Base-by-base conservation (phyloP, 2,888 invertebrate genomes). In the Drosophila melanosoma region DNA sequence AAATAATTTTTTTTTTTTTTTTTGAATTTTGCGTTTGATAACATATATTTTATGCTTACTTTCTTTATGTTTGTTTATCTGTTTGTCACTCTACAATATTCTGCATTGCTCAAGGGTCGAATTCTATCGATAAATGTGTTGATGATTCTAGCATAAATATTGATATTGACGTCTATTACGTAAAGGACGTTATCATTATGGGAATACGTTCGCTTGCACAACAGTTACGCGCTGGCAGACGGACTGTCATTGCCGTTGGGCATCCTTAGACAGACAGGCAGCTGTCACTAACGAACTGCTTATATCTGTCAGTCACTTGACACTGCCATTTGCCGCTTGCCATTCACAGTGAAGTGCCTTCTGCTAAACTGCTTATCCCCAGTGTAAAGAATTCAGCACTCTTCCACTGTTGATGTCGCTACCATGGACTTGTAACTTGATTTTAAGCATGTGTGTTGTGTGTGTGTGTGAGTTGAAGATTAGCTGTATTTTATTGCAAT, bases 231-330 rank as follows among this genome's bases (percentile, higher is more conserved):
- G 69, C 80, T 76, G 70, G 64, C 52, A 23, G 40, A 17, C 61
- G 33, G 45, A 3, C 61, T 78, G 74, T 78, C 79, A 59, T 32
- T 66, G 66, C 33, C 38, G 36, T 23, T 35, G 36, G 57, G 20
- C 38, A 23, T 40, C 35, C 42, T 58, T 40, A 8, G 17, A 10
- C 45, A 20, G 45, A 15, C 45, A 45, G 38, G 20, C 69, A 65
- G 80, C 65, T 76, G 76, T 65, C 80, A 62, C 38, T 53, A 70
- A 63, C 63, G 81, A 76, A 77, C 76, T 63, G 81, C 71, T 76
- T 81, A 71, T 67, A 62, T 65, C 76, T 80, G 69, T 74, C 69
- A 60, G 59, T 74, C 79, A 74, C 68, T 79, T 63, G 70, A 76
- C 61, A 69, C 53, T 78, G 73, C 38, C 78, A 72, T 73, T 73